A percentile compares a stretch with the other conserved stretches of the same genome.
These are phyloP conservation scores for Andricus curvator DNA, from an alignment of 2,888 invertebrate genomes.

Conservation along the genomic window DNA sequence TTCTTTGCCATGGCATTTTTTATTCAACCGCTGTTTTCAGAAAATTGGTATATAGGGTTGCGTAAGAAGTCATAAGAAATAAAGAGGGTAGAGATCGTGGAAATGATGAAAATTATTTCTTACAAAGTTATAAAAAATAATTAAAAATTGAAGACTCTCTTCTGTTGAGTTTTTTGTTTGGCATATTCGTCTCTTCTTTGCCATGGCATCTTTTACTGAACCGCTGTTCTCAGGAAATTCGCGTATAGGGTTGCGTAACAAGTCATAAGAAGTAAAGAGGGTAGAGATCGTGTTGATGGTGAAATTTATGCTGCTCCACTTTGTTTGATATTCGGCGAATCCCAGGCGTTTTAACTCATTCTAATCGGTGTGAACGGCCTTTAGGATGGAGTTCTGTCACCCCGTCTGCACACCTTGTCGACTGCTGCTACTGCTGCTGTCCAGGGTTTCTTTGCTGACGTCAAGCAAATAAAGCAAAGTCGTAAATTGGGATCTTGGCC, in stretches of 20 bases:
- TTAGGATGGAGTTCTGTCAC: slow-evolving; percentile 58
- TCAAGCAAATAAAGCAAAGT: slow-evolving; percentile 64
- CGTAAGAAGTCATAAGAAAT: background rate
- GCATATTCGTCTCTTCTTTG: too few species aligned
- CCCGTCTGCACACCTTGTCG: slow-evolving; percentile 45
- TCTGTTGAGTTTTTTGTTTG: too few species aligned
- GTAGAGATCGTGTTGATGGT: background rate
- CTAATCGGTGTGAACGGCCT: slow-evolving; percentile 56
- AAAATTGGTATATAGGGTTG: background rate
- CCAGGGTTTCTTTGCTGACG: slow-evolving; percentile 63
- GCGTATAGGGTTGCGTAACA: background rate
- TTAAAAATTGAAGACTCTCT: too few species aligned
- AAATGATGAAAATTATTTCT: too few species aligned
- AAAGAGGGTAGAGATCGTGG: background rate
- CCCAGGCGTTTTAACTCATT: slow-evolving; percentile 60
- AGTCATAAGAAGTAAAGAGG: background rate
- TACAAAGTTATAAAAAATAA: too few species aligned
- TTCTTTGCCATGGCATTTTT: too few species aligned
- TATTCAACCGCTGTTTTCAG: background rate
- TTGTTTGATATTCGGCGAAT: slow-evolving; percentile 26
- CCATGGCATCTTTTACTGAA: background rate
- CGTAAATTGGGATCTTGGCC: slow-evolving; percentile 64
- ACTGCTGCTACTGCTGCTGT: slow-evolving; percentile 47
- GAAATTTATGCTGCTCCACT: slow-evolving; percentile 4
- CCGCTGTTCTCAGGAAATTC: background rate